phyloP scores from a whole-genome alignment of 2,113 vertebrate species.

The Camelus dromedarius region DNA sequence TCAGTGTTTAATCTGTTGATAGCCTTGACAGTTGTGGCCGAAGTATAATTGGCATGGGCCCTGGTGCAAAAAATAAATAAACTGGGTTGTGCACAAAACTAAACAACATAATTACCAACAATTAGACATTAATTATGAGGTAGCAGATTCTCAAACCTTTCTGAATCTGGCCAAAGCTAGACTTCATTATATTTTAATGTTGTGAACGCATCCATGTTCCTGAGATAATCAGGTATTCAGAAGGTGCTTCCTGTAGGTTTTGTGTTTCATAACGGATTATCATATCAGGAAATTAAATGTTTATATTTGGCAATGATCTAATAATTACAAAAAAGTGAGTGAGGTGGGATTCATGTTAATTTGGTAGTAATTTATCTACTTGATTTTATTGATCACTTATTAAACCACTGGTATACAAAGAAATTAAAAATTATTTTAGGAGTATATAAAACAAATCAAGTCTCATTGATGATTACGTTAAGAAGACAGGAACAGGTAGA shows the following conservation, averaged over 20 bases:
- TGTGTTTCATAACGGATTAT: background rate
- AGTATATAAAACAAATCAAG: background rate
- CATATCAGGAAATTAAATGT: constrained; percentile 47
- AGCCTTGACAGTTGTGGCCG: constrained; percentile 71
- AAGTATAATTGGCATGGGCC: constrained; percentile 73
- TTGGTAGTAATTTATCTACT: constrained; percentile 30
- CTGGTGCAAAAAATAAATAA: constrained; percentile 64
- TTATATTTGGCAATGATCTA: constrained; percentile 12
- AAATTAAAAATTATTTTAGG: background rate
- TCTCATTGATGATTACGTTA: background rate
- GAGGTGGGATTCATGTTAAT: constrained; percentile 5
- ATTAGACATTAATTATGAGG: constrained; percentile 77
- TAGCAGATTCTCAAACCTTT: constrained; percentile 66
- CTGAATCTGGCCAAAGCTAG: constrained; percentile 60
- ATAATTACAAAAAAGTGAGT: background rate
- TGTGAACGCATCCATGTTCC: constrained; percentile 60
- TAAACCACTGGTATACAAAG: constrained; percentile 14
- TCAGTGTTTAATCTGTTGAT: constrained; percentile 77
- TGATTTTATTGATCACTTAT: background rate
- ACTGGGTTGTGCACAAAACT: constrained; percentile 69
- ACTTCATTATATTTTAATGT: constrained; percentile 74
- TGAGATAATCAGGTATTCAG: constrained; percentile 60
- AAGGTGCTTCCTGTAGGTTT: constrained; percentile 44
- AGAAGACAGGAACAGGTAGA: background rate
- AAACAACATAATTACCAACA: constrained; percentile 79